Base-by-base conservation (phyloP, 1,140 invertebrate genomes). In the Drosophila trapezifrons region DNA sequence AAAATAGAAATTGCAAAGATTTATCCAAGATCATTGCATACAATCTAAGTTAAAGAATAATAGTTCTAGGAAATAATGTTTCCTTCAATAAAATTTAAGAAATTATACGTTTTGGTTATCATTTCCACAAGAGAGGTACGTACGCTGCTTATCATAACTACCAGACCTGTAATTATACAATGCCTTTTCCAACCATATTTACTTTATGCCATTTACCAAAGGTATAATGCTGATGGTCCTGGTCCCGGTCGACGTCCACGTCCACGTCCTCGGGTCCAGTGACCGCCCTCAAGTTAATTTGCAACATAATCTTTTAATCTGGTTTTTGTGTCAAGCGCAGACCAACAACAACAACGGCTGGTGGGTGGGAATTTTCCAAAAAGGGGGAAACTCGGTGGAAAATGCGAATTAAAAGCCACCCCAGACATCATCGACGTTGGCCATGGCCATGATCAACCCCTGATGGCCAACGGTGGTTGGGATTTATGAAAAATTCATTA, bases 281-380 rank as follows among this genome's bases (percentile, higher is more conserved):
- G 71, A 62, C 67, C 62, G 70, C 70, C 75, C 82, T 78, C 72
- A 70, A 86, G 83, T 83, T 86, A 87, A 86, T 87, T 86, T 87
- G 83, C 76, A 86, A 86, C 83, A 82, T 86, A 87, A 86, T 86
- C 79, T 86, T 86, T 86, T 87, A 86, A 86, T 86, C 83, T 86
- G 79, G 79, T 86, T 86, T 86, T 87, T 87, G 82, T 86, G 82
- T 86, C 83, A 87, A 86, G 76, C 81, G 83, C 82, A 86, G 82
- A 56, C 78, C 51, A 55, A 42, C 64, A 51, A 49, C 37, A 52
- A 35, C 49, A 15, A 12, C 35, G 25, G n/a, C 42, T 35, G 22
- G 29, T 25, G 51, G 71, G 49, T 54, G 49, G 40, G 29, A 25
- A 37, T 56, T 62, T 59, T 40, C 25, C 52, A 55, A 37, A 37